Evolutionary conservation across 92 coral and sea anemone genomes (phyloP), one percentile per base, ranked within the genome.

Genomic region (Palythoa grandis): DNA sequence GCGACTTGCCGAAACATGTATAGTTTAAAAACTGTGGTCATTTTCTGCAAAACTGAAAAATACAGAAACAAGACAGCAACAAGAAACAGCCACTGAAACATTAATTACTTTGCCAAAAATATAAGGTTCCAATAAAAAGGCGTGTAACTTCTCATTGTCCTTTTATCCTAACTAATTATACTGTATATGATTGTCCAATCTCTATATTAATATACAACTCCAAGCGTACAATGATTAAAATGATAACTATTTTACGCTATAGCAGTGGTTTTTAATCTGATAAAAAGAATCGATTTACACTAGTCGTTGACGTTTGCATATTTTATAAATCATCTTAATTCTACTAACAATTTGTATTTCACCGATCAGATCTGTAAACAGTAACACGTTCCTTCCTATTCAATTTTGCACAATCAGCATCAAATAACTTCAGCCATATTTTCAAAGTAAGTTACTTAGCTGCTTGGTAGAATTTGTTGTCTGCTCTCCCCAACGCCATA

Each of bases 161-260:
- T 13, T 69, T 13, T 29, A 69, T 37, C n/a, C 74, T 37, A 69
- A 69, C 43, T 69, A 69, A 69, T 12, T 14, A 29, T 10, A 69
- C 39, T 43, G 11, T 14, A 29, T 68, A 24, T 37, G 47, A 69
- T 25, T 69, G 16, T 25, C 11, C 74, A 69, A 24, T 69, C 8
- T 25, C 16, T 69, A 24, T 10, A 24, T 7, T 4, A 38, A 20
- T 47, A 50, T 50, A 29, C 35, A 65, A 38, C 11, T 78, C 52
- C 22, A 79, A 43, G 69, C 39, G 73, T 79, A 79, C 58, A 79
- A 65, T 43, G 74, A 67, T 79, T 65, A 79, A 79, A 79, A 63
- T 79, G 39, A 37, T 20, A 37, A 22, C 19, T 75, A 40, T 38
- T 79, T 79, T 53, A 60, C 74, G 11, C 52, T 22, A 65, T 20